Base-by-base conservation (phyloP, 2,888 invertebrate genomes). In the Pilophorus perplexus region DNA sequence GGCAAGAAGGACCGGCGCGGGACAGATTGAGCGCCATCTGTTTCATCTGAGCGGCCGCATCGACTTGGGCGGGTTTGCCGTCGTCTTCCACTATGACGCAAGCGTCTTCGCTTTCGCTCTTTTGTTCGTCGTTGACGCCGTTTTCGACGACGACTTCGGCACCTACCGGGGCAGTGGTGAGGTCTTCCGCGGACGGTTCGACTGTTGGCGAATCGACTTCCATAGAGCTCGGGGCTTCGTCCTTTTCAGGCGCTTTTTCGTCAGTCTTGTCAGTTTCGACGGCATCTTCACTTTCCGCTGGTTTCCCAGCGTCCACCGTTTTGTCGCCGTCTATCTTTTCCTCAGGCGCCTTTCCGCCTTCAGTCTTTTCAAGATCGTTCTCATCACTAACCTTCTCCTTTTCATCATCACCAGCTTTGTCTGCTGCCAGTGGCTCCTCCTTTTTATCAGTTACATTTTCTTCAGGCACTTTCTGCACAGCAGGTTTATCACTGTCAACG, bases 61-160 rank as follows among this genome's bases (percentile, higher is more conserved):
- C 2, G 23, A 16, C 14, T 1, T 1, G 12, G 12, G 2, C 25
- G 22, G 23, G n/a, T 52, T 52, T 14, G 12, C 28, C 28, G 2
- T 10, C 25, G n/a, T 62, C 62, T 2, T 62, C 62, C n/a, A 62
- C 22, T 14, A 62, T 62, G 16, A 62, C 44, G 33, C 62, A 62
- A 6, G 55, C 55, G 38, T 55, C 55, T 22, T 20, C 22, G 22
- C 38, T 38, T 18, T 55, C 55, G 38, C 55, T 55, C 20, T 55
- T 55, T 22, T 55, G 16, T 10, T 55, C 55, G 8, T 55, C 55
- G 28, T 38, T 22, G 0, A 16, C n/a, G 18, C 55, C 55, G n/a
- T 37, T 55, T 20, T 33, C 38, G 6, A 28, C n/a, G n/a, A n/a
- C n/a, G n/a, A n/a, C n/a, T n/a, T n/a, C n/a, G n/a, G n/a, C n/a